Conservation (phyloP, 2,113 vertebrate species). For the Ivindomyrus marchei region DNA sequence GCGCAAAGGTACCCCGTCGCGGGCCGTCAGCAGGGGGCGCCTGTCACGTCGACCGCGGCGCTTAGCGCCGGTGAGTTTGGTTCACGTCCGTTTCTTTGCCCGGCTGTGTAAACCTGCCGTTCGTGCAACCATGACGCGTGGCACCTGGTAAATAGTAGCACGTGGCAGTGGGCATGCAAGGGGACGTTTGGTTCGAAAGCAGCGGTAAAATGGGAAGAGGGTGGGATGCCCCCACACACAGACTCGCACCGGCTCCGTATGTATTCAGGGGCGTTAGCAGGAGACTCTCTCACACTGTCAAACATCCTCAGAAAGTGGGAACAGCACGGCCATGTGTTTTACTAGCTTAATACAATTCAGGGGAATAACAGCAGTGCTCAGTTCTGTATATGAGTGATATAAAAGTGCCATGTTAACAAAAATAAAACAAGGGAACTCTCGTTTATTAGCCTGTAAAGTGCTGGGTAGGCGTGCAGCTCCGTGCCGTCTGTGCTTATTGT, state of each 20-base stretch:
- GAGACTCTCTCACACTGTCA: neutral
- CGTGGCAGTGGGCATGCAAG: neutral
- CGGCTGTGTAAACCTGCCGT: neutral
- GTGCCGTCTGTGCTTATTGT: neutral
- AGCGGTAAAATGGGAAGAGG: neutral
- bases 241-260: neutral
- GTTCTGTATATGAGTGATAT: neutral
- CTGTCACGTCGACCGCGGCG: neutral
- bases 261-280: neutral
- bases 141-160: neutral
- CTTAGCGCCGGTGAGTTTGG: neutral
- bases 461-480: neutral
- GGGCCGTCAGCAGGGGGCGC: neutral
- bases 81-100: neutral
- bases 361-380: neutral
- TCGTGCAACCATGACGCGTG: neutral
- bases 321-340: neutral
- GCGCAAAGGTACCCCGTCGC: constrained; percentile 58
- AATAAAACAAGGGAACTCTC: neutral
- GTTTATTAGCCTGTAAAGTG: neutral
- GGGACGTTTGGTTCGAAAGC: neutral
- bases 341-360: neutral
- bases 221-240: neutral
- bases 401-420: neutral
- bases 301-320: neutral